A percentile compares a stretch with the other conserved stretches of the same genome.
Conservation (phyloP, 2,888 invertebrate genomes). For the Tridacna crocea region DNA sequence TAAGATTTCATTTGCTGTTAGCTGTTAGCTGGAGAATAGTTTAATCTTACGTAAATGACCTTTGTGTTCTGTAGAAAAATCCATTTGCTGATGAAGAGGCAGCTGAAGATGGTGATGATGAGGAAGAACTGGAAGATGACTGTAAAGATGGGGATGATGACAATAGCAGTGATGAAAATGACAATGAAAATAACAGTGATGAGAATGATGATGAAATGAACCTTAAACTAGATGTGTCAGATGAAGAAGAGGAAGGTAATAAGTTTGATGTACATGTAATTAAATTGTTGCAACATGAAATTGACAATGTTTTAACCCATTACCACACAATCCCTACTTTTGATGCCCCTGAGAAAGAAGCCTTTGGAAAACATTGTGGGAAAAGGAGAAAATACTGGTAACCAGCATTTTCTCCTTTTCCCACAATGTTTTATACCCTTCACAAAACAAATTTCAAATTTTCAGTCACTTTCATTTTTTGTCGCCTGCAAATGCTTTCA, state of each 20-base stretch:
- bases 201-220: conserved; percentile 68
- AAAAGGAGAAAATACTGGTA: not conserved
- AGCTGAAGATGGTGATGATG: conserved; percentile 80
- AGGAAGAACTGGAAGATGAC: conserved; percentile 65
- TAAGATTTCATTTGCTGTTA: too few species aligned
- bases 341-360: not conserved
- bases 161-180: conserved; percentile 54
- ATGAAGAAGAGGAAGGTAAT: conserved; percentile 64
- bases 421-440: not conserved
- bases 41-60: too few species aligned
- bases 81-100: conserved; percentile 86
- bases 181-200: conserved; percentile 56
- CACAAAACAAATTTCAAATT: too few species aligned
- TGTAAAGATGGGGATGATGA: conserved; percentile 55
- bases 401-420: conserved; percentile 2
- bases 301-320: not conserved
- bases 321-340: conserved; percentile 2
- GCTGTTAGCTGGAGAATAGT: too few species aligned
- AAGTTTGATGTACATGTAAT: too few species aligned
- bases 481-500: too few species aligned
- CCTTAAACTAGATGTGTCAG: conserved; percentile 73
- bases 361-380: not conserved
- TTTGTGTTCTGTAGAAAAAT: conserved; percentile 70
- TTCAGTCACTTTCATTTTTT: too few species aligned
- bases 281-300: not conserved